Evolutionary conservation across 2,888 invertebrate genomes (phyloP), one percentile per base, ranked within the genome.

Genomic region (Vannuccia rotundouncinata): DNA sequence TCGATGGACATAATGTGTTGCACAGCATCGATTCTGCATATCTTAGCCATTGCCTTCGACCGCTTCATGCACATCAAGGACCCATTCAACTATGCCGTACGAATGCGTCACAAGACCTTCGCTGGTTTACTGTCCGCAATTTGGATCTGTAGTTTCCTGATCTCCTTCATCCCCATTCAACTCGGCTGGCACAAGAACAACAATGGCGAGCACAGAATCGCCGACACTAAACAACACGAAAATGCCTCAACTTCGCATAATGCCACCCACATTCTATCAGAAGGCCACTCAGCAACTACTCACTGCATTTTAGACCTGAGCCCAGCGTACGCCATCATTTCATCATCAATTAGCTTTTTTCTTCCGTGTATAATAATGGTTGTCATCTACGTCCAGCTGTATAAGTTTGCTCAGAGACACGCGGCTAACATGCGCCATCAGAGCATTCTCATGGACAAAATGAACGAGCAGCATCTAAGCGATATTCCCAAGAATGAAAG

Each of bases 1-100:
- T 96, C 97, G 78, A 95, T 97, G 89, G 98, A 99, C 90, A 95
- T 99, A 86, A 96, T 98, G 94, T 97, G 97, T 89, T 96, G 95
- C 84, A 99, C 98, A 81, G 97, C 98, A 79, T 97, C 97, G 86
- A 99, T 99, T 87, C 91, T 99, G 84, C 98, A 99, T 90, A 91
- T 99, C 83, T 97, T 97, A 89, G 97, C 97, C 84, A 98, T 99
- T 88, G 95, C 96, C 73, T 91, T 99, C 88, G 98, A 99, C 90
- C 91, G 96, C 80, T 98, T 95, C 89, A 92, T 90, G 82, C 90
- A 90, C 85, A 90, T 90, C 77, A 85, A 86, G 30, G 86, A 88
- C 81, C 89, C 89, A 1, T 86, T 89, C 84, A 85, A 86, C 78
- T 90, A 90, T 83, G 88, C 86, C 93, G 83, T 94, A 91, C 94